These are phyloP conservation scores for Antitype chi DNA, from an alignment of 2,888 invertebrate genomes.

Conservation along the genomic window DNA sequence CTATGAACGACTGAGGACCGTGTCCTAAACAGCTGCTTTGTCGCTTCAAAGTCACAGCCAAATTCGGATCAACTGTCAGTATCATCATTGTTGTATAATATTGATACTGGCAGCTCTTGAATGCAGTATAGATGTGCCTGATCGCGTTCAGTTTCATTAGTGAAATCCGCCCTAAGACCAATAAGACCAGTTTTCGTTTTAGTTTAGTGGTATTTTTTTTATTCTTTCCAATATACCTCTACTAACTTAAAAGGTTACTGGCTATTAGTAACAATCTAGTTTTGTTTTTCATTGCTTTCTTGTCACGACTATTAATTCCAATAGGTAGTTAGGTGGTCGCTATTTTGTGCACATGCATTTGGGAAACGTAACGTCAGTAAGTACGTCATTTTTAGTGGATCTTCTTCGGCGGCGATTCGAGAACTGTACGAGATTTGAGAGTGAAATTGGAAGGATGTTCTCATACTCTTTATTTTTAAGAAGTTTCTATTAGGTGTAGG, in stretches of 20 bases:
- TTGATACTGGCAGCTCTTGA: no score
- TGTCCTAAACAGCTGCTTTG: neutral
- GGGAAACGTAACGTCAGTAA: neutral
- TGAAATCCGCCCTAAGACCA: neutral
- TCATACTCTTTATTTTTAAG: no score
- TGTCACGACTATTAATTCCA: slow-evolving; percentile 6
- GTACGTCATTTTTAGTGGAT: neutral
- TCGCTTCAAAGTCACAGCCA: neutral
- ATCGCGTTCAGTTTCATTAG: no score
- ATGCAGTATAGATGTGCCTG: no score
- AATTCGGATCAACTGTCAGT: no score
- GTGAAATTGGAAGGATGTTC: no score
- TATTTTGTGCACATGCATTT: neutral
- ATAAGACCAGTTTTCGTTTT: neutral
- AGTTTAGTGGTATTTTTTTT: neutral
- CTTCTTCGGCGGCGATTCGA: no score
- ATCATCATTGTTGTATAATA: no score
- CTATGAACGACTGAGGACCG: neutral
- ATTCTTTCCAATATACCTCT: neutral
- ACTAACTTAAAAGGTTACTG: neutral
- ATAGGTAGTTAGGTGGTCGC: neutral
- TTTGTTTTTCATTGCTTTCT: slow-evolving; percentile 5
- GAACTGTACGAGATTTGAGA: no score
- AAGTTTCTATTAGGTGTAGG: no score
- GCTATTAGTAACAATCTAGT: slow-evolving; percentile 2